Conservation (phyloP, 2,797 vertebrate genomes). For the Danio jaintianensis region DNA sequence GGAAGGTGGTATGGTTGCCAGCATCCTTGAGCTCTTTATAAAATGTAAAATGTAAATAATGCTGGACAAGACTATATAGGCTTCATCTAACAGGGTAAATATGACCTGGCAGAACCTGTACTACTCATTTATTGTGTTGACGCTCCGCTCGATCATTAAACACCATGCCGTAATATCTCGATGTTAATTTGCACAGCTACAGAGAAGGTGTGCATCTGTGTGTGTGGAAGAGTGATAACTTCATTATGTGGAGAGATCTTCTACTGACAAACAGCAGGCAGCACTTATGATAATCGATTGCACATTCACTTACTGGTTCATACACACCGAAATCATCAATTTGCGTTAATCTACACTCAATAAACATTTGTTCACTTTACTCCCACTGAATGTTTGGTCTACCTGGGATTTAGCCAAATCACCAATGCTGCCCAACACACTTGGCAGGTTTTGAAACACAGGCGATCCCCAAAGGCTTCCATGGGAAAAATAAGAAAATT, state of each 20-base stretch:
- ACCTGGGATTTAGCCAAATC: background rate
- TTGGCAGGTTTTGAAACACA: background rate
- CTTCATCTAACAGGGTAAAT: background rate
- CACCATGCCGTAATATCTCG: background rate
- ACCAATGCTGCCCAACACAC: background rate
- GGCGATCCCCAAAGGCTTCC: background rate
- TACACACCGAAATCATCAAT: background rate
- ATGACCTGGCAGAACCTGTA: background rate
- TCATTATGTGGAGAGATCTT: constrained; percentile 28
- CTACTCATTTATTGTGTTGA: constrained; percentile 22
- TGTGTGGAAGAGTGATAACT: constrained; percentile 1
- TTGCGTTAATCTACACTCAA: background rate
- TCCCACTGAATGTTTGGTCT: background rate
- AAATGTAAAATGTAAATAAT: background rate
- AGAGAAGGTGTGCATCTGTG: background rate
- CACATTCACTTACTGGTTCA: background rate
- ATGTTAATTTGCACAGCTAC: constrained; percentile 3
- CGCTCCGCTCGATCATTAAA: background rate
- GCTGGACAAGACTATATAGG: background rate
- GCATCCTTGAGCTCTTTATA: constrained; percentile 4
- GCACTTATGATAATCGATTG: constrained; percentile 5
- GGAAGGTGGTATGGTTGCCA: background rate
- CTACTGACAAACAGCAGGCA: constrained; percentile 23
- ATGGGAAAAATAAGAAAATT: background rate
- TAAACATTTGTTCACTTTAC: background rate